Evolutionary conservation across 2,113 vertebrate genomes (phyloP).

Genomic region (Dissostichus mawsoni): DNA sequence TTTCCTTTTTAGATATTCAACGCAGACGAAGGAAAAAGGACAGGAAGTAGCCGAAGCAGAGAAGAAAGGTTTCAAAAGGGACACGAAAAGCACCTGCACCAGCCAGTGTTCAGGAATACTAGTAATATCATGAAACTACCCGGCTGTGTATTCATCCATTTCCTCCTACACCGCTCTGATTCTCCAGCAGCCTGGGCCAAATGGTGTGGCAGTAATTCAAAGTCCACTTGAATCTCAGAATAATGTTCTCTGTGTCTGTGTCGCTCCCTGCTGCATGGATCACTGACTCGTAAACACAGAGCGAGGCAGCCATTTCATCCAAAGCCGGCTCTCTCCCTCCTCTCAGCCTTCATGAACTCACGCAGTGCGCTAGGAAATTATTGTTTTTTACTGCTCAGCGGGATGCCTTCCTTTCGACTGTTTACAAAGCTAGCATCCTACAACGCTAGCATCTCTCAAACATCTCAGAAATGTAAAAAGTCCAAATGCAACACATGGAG

Average conservation of each 20-base stretch:
- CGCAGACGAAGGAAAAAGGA: neutral
- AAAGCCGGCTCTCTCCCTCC: slow-evolving; percentile 14
- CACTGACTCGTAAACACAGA: slow-evolving; percentile 61
- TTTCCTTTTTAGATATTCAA: neutral
- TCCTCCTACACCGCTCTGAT: slow-evolving; percentile 40
- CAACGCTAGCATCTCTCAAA: neutral
- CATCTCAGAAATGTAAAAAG: neutral
- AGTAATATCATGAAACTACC: slow-evolving; percentile 30
- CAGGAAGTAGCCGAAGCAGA: neutral
- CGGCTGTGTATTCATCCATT: slow-evolving; percentile 45
- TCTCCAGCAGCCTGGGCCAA: slow-evolving; percentile 55
- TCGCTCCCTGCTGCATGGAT: slow-evolving; percentile 56
- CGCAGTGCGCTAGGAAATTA: slow-evolving; percentile 3
- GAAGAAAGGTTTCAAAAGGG: neutral
- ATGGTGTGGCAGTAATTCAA: slow-evolving; percentile 69
- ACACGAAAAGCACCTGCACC: slow-evolving; percentile 6
- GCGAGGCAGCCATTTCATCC: slow-evolving; percentile 42
- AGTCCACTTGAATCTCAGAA: slow-evolving; percentile 68
- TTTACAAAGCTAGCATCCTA: neutral
- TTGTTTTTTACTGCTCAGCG: neutral
- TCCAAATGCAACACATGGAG: neutral
- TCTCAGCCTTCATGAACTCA: slow-evolving; percentile 25
- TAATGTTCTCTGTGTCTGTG: slow-evolving; percentile 51
- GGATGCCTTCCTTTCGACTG: neutral
- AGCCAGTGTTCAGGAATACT: slow-evolving; percentile 31